A percentile compares a stretch with the other conserved stretches of the same genome.
These are phyloP conservation scores for Subanguina moxae DNA, from an alignment of 1,140 invertebrate genomes.

Conservation along the genomic window DNA sequence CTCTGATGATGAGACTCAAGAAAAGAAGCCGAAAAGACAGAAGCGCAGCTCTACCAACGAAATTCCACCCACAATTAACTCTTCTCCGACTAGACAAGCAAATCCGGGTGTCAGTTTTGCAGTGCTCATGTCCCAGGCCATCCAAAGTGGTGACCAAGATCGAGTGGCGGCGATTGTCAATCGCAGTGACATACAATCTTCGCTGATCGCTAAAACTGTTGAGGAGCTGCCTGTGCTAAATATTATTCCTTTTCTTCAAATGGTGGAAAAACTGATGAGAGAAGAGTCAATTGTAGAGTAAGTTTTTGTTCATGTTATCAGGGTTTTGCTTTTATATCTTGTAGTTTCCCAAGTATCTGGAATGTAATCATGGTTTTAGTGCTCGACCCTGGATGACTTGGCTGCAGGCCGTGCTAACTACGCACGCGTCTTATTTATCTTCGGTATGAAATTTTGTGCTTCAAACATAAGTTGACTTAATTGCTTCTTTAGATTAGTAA, in stretches of 20 bases:
- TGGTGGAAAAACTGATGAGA: conserved; percentile 6
- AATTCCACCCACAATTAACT: neutral
- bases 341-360: neutral
- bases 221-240: conserved; percentile 11
- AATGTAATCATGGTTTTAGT: conserved; percentile 8
- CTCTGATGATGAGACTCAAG: no score
- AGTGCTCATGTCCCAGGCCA: neutral
- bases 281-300: conserved; percentile 6
- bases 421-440: conserved; percentile 14
- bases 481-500: conserved; percentile 4
- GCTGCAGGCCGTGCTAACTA: conserved; percentile 11
- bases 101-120: conserved; percentile 1
- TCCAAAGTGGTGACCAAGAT: conserved; percentile 3
- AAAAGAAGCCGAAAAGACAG: neutral
- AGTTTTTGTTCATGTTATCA: neutral
- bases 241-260: conserved; percentile 7
- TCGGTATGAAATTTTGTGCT: neutral
- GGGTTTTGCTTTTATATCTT: neutral
- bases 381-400: conserved; percentile 10
- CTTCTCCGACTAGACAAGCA: neutral
- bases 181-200: neutral
- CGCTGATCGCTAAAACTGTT: neutral
- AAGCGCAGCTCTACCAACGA: neutral
- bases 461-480: neutral
- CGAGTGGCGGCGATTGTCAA: neutral